phyloP scores from a whole-genome alignment of 2,113 vertebrate genomes.

The Periophthalmodon schlosseri region DNA sequence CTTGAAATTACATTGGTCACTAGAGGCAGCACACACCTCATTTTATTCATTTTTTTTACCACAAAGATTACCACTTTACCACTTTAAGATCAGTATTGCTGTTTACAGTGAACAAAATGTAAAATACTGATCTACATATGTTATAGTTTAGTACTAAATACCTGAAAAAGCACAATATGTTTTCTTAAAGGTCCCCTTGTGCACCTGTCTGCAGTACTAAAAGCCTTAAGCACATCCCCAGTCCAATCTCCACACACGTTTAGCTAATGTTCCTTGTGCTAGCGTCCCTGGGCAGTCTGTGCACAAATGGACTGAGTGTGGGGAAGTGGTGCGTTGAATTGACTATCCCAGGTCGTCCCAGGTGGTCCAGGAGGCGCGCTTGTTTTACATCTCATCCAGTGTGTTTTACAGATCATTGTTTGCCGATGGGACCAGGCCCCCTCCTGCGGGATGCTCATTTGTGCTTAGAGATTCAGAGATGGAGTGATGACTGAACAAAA shows the following conservation, averaged over 20 bases:
- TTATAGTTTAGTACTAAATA: no score
- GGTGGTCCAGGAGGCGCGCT: conserved; percentile 53
- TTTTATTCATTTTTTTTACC: no score
- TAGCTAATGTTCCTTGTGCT: conserved; percentile 20
- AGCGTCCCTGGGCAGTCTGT: conserved; percentile 17
- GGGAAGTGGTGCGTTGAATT: conserved; percentile 66
- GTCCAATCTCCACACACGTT: conserved; percentile 7
- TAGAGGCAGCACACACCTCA: no score
- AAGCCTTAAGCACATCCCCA: conserved; percentile 5
- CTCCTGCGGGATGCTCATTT: conserved; percentile 54
- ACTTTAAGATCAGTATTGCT: no score
- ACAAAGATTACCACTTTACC: no score
- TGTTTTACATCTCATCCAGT: conserved; percentile 58
- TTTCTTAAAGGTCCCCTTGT: not conserved
- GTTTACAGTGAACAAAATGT: no score
- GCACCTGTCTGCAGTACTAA: conserved; percentile 13
- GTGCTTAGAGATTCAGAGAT: conserved; percentile 41
- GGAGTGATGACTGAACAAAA: conserved; percentile 37
- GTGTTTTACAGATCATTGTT: conserved; percentile 65
- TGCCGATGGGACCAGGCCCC: conserved; percentile 48
- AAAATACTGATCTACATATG: no score
- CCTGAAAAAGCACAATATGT: no score
- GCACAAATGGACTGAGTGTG: conserved; percentile 55
- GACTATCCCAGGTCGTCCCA: conserved; percentile 56
- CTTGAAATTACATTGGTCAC: no score